Conservation (phyloP, 2,113 vertebrate genomes). For the Chaetodon trifascialis region DNA sequence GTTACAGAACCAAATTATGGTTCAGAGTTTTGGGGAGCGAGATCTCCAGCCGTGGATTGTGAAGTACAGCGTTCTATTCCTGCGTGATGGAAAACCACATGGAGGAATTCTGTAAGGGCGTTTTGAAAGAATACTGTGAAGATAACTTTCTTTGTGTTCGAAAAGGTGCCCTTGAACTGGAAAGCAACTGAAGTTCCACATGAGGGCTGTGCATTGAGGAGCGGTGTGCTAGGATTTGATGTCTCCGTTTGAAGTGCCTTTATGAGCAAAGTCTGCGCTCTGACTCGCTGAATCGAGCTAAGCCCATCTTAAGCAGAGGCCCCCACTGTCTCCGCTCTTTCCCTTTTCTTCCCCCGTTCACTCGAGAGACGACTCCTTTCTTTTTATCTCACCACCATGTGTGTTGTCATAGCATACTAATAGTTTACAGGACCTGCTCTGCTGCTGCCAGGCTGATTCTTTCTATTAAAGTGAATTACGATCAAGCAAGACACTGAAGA, state of each 20-base stretch:
- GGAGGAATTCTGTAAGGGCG: slow-evolving; percentile 30
- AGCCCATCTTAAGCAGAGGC: slow-evolving; percentile 74
- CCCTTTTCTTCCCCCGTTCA: slow-evolving; percentile 43
- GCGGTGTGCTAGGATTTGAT: slow-evolving; percentile 69
- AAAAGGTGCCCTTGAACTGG: slow-evolving; percentile 79
- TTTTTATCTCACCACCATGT: slow-evolving; percentile 47
- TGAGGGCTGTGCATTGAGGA: slow-evolving; percentile 67
- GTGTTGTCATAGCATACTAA: slow-evolving; percentile 73
- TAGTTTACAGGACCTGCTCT: slow-evolving; percentile 43
- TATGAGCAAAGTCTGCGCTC: slow-evolving; percentile 74
- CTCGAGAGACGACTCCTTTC: slow-evolving; percentile 56
- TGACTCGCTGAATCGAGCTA: slow-evolving; percentile 70
- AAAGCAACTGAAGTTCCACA: slow-evolving; percentile 68
- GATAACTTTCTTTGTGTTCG: slow-evolving; percentile 59
- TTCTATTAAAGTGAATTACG: slow-evolving; percentile 9
- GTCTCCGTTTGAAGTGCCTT: slow-evolving; percentile 84
- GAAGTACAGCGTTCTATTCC: slow-evolving; percentile 22
- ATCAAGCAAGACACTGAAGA: not conserved
- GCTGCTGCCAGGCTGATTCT: slow-evolving; percentile 19
- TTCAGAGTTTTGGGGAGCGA: slow-evolving; percentile 13
- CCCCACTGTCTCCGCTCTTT: slow-evolving; percentile 58
- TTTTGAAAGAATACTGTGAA: slow-evolving; percentile 51
- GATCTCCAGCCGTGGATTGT: slow-evolving; percentile 14
- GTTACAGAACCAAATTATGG: slow-evolving; percentile 15
- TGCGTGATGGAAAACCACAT: slow-evolving; percentile 35